Evolutionary conservation across 2,113 vertebrate species (phyloP).

Genomic region (Eulacestoma nigropectus): DNA sequence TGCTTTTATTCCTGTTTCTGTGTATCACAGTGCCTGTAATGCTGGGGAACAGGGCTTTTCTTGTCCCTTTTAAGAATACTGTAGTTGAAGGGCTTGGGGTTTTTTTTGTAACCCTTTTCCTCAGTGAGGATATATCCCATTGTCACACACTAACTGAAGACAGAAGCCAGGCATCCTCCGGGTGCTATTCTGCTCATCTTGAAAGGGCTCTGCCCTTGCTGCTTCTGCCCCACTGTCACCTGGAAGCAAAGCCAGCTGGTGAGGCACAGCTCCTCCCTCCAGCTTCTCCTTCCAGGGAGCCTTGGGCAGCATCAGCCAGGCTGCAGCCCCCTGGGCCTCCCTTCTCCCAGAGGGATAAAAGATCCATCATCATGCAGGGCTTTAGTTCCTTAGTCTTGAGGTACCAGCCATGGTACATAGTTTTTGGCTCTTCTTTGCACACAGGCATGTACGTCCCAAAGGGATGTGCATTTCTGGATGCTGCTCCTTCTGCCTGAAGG

Average conservation of each 20-base stretch:
- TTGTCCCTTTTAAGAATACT: background rate
- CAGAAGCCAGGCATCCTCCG: background rate
- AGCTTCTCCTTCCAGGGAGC: background rate
- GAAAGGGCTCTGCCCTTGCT: background rate
- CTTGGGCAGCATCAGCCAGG: background rate
- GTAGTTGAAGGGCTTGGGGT: background rate
- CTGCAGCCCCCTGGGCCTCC: background rate
- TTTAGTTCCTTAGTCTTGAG: background rate
- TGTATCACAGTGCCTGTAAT: background rate
- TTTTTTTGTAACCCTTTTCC: background rate
- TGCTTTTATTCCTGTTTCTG: background rate
- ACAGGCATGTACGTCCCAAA: background rate
- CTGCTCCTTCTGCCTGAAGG: background rate
- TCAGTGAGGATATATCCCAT: background rate
- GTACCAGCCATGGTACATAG: background rate
- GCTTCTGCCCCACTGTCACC: background rate
- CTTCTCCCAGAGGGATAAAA: background rate
- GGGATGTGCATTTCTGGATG: background rate
- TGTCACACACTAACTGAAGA: background rate
- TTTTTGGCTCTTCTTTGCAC: background rate
- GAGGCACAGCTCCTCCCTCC: background rate
- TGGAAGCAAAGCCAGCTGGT: background rate
- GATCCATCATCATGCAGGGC: background rate
- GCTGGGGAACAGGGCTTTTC: background rate
- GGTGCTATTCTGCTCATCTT: background rate